Percentiles rank a stretch among this genome's conserved stretches.
phyloP scores from a whole-genome alignment of 2,797 vertebrate genomes.

The Lepilemur ruficaudatus region DNA sequence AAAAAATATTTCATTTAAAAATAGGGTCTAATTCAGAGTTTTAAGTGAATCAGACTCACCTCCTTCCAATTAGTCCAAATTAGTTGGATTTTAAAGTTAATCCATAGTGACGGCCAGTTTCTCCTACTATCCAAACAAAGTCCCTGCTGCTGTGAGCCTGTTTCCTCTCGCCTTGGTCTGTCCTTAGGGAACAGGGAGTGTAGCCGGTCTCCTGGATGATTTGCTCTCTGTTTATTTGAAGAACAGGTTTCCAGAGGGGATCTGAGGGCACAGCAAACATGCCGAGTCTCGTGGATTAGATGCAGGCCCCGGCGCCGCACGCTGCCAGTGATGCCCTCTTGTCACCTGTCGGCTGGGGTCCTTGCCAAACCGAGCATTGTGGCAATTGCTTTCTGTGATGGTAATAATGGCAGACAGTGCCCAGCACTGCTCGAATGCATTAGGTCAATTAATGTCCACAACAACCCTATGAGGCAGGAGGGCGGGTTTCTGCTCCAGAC shows the following conservation, averaged over 20 bases:
- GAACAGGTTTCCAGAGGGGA: neutral
- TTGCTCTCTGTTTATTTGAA: neutral
- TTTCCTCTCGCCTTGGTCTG: neutral
- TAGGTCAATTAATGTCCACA: neutral
- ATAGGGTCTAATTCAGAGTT: slow-evolving; percentile 65
- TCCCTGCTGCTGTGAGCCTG: neutral
- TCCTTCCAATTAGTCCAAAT: slow-evolving; percentile 74
- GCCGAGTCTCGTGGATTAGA: neutral
- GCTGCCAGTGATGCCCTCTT: neutral
- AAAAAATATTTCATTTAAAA: slow-evolving; percentile 74
- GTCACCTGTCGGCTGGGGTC: neutral
- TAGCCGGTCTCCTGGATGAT: neutral
- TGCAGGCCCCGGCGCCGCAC: neutral
- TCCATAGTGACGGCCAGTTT: slow-evolving; percentile 49
- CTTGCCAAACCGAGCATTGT: rapidly evolving
- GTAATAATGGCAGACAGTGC: neutral
- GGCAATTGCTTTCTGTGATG: neutral
- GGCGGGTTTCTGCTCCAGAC: neutral
- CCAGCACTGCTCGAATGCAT: rapidly evolving
- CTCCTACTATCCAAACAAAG: slow-evolving; percentile 57
- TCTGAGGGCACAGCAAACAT: neutral
- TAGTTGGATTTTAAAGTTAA: slow-evolving; percentile 67
- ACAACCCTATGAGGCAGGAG: neutral
- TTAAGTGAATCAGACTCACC: slow-evolving; percentile 68
- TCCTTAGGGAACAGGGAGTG: neutral